phyloP scores from a whole-genome alignment of 2,113 vertebrate genomes.

The Lepisosteus oculatus region DNA sequence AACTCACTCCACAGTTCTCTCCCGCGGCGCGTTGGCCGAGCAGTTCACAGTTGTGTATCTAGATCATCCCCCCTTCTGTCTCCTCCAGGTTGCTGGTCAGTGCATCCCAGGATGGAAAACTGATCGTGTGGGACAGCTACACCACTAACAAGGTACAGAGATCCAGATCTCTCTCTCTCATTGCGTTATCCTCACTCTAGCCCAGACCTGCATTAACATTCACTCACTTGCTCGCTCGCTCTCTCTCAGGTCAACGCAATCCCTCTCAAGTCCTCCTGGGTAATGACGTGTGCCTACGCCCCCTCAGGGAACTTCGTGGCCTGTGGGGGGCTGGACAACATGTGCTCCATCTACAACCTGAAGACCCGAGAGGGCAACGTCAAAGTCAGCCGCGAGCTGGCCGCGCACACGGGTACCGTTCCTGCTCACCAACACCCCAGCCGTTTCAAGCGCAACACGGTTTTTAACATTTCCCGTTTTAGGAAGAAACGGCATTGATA shows the following conservation, averaged over 20 bases:
- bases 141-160: slow-evolving; percentile 72
- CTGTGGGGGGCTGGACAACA: slow-evolving; percentile 95
- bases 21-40: not conserved
- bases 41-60: not conserved
- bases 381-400: slow-evolving; percentile 93
- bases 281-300: slow-evolving; percentile 97
- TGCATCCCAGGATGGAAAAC: slow-evolving; percentile 76
- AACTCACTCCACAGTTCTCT: too few species aligned
- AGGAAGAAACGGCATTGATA: too few species aligned
- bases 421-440: too few species aligned
- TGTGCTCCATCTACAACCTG: slow-evolving; percentile 97
- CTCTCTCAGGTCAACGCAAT: slow-evolving; percentile 85
- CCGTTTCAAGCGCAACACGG: too few species aligned
- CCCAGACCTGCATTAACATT: not conserved
- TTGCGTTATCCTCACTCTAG: not conserved
- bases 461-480: too few species aligned
- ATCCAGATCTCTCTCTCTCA: not conserved
- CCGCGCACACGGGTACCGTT: slow-evolving; percentile 80
- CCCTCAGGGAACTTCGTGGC: slow-evolving; percentile 95
- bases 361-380: slow-evolving; percentile 91
- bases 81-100: slow-evolving; percentile 70
- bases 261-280: slow-evolving; percentile 95
- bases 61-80: slow-evolving; percentile 12
- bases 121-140: slow-evolving; percentile 80
- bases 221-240: slow-evolving; percentile 10